Evolutionary conservation across 2,113 vertebrate species (phyloP).

Genomic region (Chrysochloris asiatica): DNA sequence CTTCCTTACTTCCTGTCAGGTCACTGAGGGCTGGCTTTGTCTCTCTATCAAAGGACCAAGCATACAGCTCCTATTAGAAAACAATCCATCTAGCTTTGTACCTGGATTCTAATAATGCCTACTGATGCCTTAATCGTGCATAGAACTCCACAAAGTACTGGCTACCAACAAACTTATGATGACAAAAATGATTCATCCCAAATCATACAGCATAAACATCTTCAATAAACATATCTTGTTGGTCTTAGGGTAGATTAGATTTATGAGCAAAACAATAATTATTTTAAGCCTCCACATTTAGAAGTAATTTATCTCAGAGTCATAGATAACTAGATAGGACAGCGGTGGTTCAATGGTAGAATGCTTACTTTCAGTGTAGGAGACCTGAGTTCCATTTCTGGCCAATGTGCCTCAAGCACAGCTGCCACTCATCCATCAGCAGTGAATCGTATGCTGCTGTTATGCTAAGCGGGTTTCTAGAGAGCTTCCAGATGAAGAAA

Average conservation of each 20-base stretch:
- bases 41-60: background rate
- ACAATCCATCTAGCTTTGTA: background rate
- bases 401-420: background rate
- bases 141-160: too few species aligned
- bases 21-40: background rate
- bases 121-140: too few species aligned
- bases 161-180: too few species aligned
- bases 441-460: background rate
- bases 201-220: too few species aligned
- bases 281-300: slow-evolving; percentile 21
- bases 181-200: too few species aligned
- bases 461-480: background rate
- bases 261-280: slow-evolving; percentile 5
- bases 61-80: background rate
- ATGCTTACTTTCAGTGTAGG: background rate
- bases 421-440: background rate
- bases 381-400: background rate
- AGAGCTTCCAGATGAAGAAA: background rate
- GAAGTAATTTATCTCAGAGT: background rate
- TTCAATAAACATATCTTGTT: too few species aligned
- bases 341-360: background rate
- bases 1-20: background rate
- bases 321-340: background rate
- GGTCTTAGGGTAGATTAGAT: background rate
- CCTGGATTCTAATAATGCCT: background rate